Evolutionary conservation across 2,797 vertebrate genomes (phyloP), one percentile per base, ranked within the genome.

Genomic region (Pseudocheirus occidentalis): DNA sequence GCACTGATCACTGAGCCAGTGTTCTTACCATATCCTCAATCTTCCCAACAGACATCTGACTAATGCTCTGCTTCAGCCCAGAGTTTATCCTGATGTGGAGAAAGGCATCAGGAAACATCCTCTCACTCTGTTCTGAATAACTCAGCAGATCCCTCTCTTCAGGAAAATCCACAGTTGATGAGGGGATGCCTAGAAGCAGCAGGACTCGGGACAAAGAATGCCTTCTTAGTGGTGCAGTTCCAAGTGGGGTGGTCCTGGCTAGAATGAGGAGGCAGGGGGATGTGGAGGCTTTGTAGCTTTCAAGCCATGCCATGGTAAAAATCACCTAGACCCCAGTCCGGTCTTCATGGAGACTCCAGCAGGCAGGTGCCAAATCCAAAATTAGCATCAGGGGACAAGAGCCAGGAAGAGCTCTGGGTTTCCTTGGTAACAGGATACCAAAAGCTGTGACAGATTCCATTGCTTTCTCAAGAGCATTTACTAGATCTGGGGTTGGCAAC

Each of bases 371-470:
- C 16, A 0, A 0, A 40, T 6, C 53, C 90, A 21, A 3, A 29
- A 27, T 0, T 18, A 18, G 31, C 14, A 57, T 16, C 53, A 5
- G 1, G 0, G 40, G 31, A 24, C 1, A 0, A 9, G 1, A 55
- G 50, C 14, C 73, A 13, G 66, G 27, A 0, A 9, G 10, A 57
- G 56, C 7, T 4, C 94, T 31, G 31, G 93, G 28, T 52, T 28
- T 29, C 13, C 9, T 31, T 1, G 56, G 52, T 0, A 50, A 58
- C 59, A 18, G 40, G 31, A 18, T 0, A 5, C 73, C 21, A 24
- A 58, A 40, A 1, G 29, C 56, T 34, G 50, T 0, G 21, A 56
- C 16, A 29, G 81, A 10, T 46, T 87, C 40, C 10, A 9, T 87
- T 87, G 40, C 40, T 50, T 50, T 87, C 50, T 46, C 73, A 87